These are phyloP conservation scores for Prosopocoilus inquinatus DNA, from an alignment of 2,888 invertebrate genomes.

Conservation along the genomic window DNA sequence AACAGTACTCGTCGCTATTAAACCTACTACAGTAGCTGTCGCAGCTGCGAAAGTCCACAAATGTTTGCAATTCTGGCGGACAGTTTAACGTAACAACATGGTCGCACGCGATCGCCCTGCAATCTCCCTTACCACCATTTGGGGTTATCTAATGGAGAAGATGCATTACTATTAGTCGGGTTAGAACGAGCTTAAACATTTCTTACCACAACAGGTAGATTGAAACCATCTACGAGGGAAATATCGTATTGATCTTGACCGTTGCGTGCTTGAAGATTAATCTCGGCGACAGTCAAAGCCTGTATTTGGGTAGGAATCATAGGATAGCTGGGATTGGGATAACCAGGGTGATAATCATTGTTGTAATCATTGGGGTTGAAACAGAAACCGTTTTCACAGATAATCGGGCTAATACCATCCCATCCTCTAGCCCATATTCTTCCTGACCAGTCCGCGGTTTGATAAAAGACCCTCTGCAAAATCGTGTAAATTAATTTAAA, in stretches of 20 bases:
- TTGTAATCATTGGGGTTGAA: conserved; percentile 40
- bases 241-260: conserved; percentile 50
- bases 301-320: conserved; percentile 38
- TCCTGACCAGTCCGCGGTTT: conserved; percentile 46
- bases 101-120: conserved; percentile 19
- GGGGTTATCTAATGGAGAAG: conserved; percentile 23
- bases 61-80: conserved; percentile 20
- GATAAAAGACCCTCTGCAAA: conserved; percentile 27
- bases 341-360: too few relatives aligned
- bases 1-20: conserved; percentile 46
- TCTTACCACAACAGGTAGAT: conserved; percentile 36
- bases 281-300: conserved; percentile 42
- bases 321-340: not conserved
- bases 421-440: conserved; percentile 51
- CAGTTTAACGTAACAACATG: conserved; percentile 22
- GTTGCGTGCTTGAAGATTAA: conserved; percentile 42
- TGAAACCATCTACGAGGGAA: conserved; percentile 51
- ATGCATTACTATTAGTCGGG: not conserved
- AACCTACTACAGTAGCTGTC: conserved; percentile 39
- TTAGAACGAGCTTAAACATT: not conserved
- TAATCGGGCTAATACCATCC: conserved; percentile 36
- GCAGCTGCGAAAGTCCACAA: conserved; percentile 19
- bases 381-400: conserved; percentile 42
- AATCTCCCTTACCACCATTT: conserved; percentile 24
- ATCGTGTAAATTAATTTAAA: not conserved